phyloP scores from a whole-genome alignment of 2,888 invertebrate genomes.

The Papilio elwesi region DNA sequence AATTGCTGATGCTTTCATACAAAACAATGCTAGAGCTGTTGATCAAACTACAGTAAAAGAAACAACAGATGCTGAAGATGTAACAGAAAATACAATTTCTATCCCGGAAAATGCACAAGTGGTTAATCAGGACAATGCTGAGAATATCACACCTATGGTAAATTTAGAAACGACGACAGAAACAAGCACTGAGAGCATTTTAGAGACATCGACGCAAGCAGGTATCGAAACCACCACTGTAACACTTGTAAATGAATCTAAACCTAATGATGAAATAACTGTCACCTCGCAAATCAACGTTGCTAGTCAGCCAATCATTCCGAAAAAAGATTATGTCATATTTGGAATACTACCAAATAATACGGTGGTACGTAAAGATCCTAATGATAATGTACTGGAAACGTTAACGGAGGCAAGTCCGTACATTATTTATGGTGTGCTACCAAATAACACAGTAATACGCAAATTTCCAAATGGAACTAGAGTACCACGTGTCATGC shows the following conservation, averaged over 20 bases:
- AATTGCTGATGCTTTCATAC: conserved; percentile 46
- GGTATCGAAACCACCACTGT: conserved; percentile 52
- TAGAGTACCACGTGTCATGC: conserved; percentile 87
- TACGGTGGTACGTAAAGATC: conserved; percentile 90
- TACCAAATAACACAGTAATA: conserved; percentile 91
- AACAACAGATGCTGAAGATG: conserved; percentile 30
- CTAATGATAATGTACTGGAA: conserved; percentile 87
- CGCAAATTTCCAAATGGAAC: conserved; percentile 92
- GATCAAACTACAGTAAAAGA: conserved; percentile 43
- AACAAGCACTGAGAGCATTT: conserved; percentile 48
- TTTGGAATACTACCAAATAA: conserved; percentile 91
- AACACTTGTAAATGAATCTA: conserved; percentile 51
- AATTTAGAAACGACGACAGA: conserved; percentile 46
- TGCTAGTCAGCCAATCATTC: conserved; percentile 62
- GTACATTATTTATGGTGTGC: conserved; percentile 89
- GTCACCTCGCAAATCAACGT: conserved; percentile 55
- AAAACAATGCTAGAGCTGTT: conserved; percentile 38
- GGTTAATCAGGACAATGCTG: conserved; percentile 49
- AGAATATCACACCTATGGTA: conserved; percentile 51
- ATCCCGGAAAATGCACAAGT: conserved; percentile 45
- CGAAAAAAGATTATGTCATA: conserved; percentile 88
- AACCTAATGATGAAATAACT: conserved; percentile 54
- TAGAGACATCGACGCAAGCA: conserved; percentile 54
- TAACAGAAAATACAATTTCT: conserved; percentile 25
- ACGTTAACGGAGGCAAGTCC: conserved; percentile 88